phyloP scores from a whole-genome alignment of 2,113 vertebrate species.

The Chlamydotis undulata region DNA sequence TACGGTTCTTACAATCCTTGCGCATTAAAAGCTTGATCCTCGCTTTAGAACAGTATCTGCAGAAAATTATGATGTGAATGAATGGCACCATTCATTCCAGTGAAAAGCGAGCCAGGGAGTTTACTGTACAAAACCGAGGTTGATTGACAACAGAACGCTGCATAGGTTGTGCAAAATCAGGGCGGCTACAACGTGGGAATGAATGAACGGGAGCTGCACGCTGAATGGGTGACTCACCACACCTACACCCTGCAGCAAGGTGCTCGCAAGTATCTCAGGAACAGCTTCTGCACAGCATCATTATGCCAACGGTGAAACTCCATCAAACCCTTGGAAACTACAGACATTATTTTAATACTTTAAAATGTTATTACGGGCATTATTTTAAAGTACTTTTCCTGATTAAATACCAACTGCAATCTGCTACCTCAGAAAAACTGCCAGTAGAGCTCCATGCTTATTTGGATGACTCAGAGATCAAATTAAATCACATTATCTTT shows the following conservation, averaged over 20 bases:
- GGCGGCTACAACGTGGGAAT: background rate
- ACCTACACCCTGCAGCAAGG: conserved; percentile 13
- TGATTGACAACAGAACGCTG: conserved; percentile 8
- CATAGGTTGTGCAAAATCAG: conserved; percentile 37
- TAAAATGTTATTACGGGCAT: conserved; percentile 16
- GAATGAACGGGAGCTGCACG: background rate
- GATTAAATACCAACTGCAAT: conserved; percentile 49
- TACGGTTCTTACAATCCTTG: background rate
- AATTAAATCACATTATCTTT: conserved; percentile 64
- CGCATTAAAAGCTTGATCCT: background rate
- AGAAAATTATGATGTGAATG: conserved; percentile 20
- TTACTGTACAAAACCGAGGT: background rate
- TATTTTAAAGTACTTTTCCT: conserved; percentile 55
- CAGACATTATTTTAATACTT: conserved; percentile 17
- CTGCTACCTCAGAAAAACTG: conserved; percentile 51
- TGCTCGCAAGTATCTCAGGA: conserved; percentile 14
- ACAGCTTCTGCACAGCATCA: background rate
- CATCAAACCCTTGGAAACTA: background rate
- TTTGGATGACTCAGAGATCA: conserved; percentile 58
- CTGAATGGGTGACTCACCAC: conserved; percentile 61
- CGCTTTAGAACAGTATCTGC: background rate
- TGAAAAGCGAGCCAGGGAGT: background rate
- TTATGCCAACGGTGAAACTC: background rate
- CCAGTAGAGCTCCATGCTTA: conserved; percentile 35
- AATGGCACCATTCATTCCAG: conserved; percentile 25